Evolutionary conservation across 2,888 invertebrate species (phyloP).

Genomic region (Cataglyphis altisquamis): DNA sequence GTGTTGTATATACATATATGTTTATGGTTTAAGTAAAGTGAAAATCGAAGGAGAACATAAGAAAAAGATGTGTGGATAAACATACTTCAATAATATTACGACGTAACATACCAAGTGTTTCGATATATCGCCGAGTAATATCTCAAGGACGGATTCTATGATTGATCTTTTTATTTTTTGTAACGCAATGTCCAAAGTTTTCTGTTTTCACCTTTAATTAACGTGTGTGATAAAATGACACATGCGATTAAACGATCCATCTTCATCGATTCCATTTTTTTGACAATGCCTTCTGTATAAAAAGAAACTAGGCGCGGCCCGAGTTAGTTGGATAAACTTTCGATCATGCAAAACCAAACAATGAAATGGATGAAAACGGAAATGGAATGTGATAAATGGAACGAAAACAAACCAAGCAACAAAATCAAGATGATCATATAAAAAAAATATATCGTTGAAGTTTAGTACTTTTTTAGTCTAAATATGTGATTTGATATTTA

Average conservation of each 20-base stretch:
- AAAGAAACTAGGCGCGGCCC: constrained; percentile 47
- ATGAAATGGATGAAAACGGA: constrained; percentile 26
- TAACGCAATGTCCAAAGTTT: not conserved
- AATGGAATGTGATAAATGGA: constrained; percentile 26
- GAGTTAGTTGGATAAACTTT: constrained; percentile 51
- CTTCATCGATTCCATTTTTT: constrained; percentile 8
- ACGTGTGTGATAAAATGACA: not conserved
- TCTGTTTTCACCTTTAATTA: constrained; percentile 20
- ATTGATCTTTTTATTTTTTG: not conserved
- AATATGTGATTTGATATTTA: not conserved
- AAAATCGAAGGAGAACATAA: not conserved
- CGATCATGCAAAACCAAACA: constrained; percentile 50
- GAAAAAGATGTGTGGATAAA: not conserved
- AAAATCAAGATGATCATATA: constrained; percentile 10
- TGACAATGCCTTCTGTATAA: not conserved
- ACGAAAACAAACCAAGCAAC: constrained; percentile 21
- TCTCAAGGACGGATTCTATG: not conserved
- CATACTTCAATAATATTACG: not conserved
- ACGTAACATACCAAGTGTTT: not conserved
- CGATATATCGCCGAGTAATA: not conserved
- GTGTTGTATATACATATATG: not conserved
- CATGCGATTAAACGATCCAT: not conserved
- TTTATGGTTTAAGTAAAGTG: not conserved
- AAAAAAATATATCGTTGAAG: not conserved
- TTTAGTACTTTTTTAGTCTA: not conserved